Conservation (phyloP, 2,797 vertebrate genomes). For the Artibeus lituratus region DNA sequence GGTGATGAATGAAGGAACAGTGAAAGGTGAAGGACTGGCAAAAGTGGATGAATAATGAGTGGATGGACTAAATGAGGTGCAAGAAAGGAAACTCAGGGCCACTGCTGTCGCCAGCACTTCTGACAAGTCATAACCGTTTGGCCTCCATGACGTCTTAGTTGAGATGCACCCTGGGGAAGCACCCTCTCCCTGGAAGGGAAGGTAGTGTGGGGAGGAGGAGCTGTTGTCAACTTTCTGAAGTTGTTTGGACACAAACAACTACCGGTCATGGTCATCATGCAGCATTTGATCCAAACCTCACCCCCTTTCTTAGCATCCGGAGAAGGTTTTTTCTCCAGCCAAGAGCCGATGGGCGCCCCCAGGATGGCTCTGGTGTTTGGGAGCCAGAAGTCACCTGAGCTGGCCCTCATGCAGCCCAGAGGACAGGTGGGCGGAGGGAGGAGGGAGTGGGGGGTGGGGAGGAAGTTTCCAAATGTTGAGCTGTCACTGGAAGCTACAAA, state of each 20-base stretch:
- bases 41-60: not conserved
- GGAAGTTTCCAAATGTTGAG: not conserved
- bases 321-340: not conserved
- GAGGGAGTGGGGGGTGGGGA: rapidly evolving
- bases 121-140: not conserved
- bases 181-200: not conserved
- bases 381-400: not conserved
- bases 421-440: rapidly evolving
- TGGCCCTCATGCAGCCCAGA: too few species aligned
- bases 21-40: not conserved
- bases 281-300: not conserved
- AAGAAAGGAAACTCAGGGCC: not conserved
- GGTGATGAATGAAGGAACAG: not conserved
- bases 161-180: not conserved
- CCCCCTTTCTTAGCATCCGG: not conserved
- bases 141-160: not conserved
- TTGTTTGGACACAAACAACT: not conserved
- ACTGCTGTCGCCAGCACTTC: not conserved
- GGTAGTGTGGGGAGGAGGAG: not conserved
- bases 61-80: not conserved
- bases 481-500: not conserved
- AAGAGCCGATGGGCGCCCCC: not conserved
- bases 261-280: not conserved
- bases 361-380: not conserved
- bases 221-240: not conserved